Conservation (phyloP, 1,140 invertebrate species). For the Cyrtorhinus lividipennis region DNA sequence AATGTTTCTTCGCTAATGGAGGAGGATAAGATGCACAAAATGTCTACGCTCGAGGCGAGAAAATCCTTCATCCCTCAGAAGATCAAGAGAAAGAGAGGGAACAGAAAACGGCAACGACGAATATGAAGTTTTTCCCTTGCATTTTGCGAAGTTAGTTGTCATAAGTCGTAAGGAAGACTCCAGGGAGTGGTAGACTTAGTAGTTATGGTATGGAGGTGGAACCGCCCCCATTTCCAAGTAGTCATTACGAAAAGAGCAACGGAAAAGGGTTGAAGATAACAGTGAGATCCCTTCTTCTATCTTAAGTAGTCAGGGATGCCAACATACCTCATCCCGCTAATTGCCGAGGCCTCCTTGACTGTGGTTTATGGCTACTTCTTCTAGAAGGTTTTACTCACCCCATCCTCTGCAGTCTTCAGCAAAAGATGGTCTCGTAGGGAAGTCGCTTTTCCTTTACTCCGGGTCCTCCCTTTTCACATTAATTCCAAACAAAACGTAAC, state of each 20-base stretch:
- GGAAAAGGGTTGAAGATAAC: background rate
- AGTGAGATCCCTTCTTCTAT: conserved; percentile 7
- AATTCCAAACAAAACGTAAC: conserved; percentile 2
- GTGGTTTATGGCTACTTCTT: conserved; percentile 8
- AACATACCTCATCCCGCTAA: conserved; percentile 8
- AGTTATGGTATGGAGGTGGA: background rate
- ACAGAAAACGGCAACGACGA: background rate
- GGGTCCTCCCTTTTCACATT: background rate
- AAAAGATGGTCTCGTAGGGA: too few relatives aligned
- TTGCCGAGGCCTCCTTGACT: conserved; percentile 4
- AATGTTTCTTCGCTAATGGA: too few relatives aligned
- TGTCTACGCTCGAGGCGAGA: too few relatives aligned
- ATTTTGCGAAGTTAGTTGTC: background rate
- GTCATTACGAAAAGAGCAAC: conserved; percentile 6
- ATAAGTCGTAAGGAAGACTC: background rate
- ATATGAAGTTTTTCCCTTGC: background rate
- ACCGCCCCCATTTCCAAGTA: background rate
- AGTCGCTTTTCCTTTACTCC: background rate
- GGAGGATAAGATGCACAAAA: too few relatives aligned
- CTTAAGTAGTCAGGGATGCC: conserved; percentile 6
- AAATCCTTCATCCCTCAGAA: too few relatives aligned
- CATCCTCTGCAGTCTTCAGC: too few relatives aligned
- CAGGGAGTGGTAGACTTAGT: background rate
- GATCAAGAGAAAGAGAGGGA: background rate
- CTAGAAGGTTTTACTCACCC: background rate